Base-by-base conservation (phyloP, 2,113 vertebrate genomes). In the Chaenocephalus aceratus region DNA sequence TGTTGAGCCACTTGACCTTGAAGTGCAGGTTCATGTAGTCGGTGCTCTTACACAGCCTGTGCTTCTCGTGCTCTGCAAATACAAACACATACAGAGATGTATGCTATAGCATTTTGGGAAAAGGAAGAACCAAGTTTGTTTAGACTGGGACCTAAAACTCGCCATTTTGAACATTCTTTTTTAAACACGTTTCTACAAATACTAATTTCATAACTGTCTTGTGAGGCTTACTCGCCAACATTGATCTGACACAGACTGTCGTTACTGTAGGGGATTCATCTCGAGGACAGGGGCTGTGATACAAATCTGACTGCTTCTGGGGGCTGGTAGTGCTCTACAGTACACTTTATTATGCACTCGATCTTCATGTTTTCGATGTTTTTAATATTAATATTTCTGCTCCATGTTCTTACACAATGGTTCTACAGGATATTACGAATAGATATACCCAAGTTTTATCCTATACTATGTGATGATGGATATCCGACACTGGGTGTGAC, bases 11-110 rank as follows among this genome's bases (percentile, higher is more conserved):
- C 90, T 99, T 99, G 85, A 99, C 98, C 90, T 99, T 99, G 93
- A 99, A 99, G 92, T 99, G 98, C 79, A 99, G 94, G 90, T 99
- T 99, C 98, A 99, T 99, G 94, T 99, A 99, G 94, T 99, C 98
- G 0, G 98, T 97, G n/a, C 98, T 99, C 91, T 97, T 98, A 91
- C 97, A 99, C 74, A 97, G 94, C 1, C 95, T 89, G 84, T 97
- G 96, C 84, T 98, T 99, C 90, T 99, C 98, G 4, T 99, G 98
- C 73, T 99, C 98, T 99, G 92, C 41, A 79, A 75, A 45, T 1
- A 78, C 49, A 75, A 79, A 76, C 3, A 71, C n/a, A 80, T 6
- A 12, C 30, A 30, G 56, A 15, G 23, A 9, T 62, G n/a, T 57
- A 21, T 57, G n/a, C 41, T 23, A 36, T 23, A 58, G 26, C 44